phyloP scores from a whole-genome alignment of 1,140 invertebrate genomes.

The Mamestra configurata region DNA sequence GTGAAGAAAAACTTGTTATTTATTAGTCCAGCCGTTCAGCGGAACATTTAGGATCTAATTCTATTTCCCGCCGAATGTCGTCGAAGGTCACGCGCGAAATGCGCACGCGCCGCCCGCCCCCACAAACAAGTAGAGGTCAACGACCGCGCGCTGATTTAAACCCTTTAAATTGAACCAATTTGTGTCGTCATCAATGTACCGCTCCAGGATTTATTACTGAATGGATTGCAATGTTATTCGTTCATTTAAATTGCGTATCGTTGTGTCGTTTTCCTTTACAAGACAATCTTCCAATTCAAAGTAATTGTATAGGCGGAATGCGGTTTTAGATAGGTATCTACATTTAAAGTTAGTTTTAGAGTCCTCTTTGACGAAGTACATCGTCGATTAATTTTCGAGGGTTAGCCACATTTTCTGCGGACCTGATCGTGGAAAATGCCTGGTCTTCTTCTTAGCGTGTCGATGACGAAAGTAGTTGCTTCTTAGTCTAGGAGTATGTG shows the following conservation, averaged over 20 bases:
- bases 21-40: slow-evolving; percentile 42
- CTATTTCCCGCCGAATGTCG: slow-evolving; percentile 73
- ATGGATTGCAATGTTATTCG: slow-evolving; percentile 15
- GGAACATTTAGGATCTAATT: slow-evolving; percentile 58
- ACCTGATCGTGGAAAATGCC: too few species aligned
- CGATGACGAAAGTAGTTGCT: too few species aligned
- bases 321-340: neutral
- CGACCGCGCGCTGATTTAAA: slow-evolving; percentile 54
- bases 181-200: slow-evolving; percentile 30
- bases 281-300: slow-evolving; percentile 31
- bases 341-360: neutral
- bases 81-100: slow-evolving; percentile 72
- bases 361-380: too few species aligned
- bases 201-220: slow-evolving; percentile 21
- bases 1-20: slow-evolving; percentile 15
- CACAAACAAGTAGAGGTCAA: slow-evolving; percentile 72
- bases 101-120: slow-evolving; percentile 75
- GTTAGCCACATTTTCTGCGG: too few species aligned
- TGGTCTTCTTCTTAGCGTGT: too few species aligned
- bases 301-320: neutral
- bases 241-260: slow-evolving; percentile 19
- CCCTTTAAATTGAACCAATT: slow-evolving; percentile 40
- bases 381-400: too few species aligned
- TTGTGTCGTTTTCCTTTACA: neutral
- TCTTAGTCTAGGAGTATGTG: too few species aligned